phyloP scores from a whole-genome alignment of 2,113 vertebrate species.

The Actenoides hombroni region DNA sequence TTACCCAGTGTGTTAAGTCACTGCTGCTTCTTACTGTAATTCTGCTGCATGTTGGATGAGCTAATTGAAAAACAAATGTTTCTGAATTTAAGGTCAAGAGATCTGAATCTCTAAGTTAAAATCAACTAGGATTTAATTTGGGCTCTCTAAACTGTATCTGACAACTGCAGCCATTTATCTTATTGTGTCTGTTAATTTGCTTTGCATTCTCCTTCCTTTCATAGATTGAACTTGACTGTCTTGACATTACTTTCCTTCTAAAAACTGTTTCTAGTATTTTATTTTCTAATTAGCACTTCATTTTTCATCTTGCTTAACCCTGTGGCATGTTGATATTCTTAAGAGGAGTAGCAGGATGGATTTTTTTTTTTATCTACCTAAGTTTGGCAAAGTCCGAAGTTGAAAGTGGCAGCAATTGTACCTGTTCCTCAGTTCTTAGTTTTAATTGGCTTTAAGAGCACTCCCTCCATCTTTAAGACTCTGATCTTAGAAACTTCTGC shows the following conservation, averaged over 20 bases:
- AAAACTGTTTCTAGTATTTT: background rate
- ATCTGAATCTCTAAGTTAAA: background rate
- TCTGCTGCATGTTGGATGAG: background rate
- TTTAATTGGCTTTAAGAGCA: background rate
- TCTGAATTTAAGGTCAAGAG: background rate
- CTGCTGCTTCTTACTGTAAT: background rate
- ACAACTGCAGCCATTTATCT: background rate
- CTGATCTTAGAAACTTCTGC: background rate
- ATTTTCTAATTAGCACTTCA: conserved; percentile 14
- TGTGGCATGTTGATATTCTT: background rate
- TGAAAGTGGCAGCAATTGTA: background rate
- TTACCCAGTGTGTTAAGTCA: background rate
- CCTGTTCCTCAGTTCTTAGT: background rate
- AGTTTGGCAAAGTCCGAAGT: background rate
- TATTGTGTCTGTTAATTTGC: background rate
- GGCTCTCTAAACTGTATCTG: conserved; percentile 10
- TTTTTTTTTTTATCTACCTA: background rate
- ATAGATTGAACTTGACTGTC: background rate
- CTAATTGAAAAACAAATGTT: conserved; percentile 17
- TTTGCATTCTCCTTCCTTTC: background rate
- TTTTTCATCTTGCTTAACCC: background rate
- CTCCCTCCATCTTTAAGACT: background rate
- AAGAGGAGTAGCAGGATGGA: background rate
- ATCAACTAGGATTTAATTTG: background rate
- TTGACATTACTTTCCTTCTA: background rate